phyloP scores from a whole-genome alignment of 2,888 invertebrate genomes.

The Lepidocyrtoides sp. region DNA sequence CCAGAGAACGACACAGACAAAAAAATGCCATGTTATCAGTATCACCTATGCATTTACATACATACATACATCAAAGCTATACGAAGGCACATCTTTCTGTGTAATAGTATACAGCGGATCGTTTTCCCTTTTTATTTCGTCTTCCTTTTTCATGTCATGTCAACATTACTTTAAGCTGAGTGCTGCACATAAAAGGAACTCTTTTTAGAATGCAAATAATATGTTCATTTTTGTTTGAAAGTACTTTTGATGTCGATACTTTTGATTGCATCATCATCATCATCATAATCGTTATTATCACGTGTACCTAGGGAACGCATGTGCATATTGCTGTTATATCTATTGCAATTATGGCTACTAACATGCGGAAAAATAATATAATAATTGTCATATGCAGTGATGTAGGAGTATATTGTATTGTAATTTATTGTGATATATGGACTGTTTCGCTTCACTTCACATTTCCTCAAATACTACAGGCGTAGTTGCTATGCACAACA shows the following conservation, averaged over 20 bases:
- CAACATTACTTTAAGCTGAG: too few species aligned
- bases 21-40: neutral
- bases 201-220: too few species aligned
- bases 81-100: too few species aligned
- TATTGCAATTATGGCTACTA: neutral
- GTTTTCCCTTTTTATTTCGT: constrained; percentile 34
- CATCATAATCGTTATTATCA: neutral
- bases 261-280: constrained; percentile 20
- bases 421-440: too few species aligned
- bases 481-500: neutral
- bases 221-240: neutral
- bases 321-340: neutral
- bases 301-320: neutral
- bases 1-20: neutral
- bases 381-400: neutral
- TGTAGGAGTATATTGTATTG: neutral
- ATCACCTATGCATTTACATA: too few species aligned
- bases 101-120: too few species aligned
- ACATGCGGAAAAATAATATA: neutral
- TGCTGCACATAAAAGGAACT: neutral
- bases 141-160: constrained; percentile 37
- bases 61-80: too few species aligned
- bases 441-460: constrained; percentile 28
- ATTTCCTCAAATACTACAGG: constrained; percentile 18
- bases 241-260: constrained; percentile 24